Conservation (phyloP, 1,140 invertebrate genomes). For the Mesaphorura yosii region DNA sequence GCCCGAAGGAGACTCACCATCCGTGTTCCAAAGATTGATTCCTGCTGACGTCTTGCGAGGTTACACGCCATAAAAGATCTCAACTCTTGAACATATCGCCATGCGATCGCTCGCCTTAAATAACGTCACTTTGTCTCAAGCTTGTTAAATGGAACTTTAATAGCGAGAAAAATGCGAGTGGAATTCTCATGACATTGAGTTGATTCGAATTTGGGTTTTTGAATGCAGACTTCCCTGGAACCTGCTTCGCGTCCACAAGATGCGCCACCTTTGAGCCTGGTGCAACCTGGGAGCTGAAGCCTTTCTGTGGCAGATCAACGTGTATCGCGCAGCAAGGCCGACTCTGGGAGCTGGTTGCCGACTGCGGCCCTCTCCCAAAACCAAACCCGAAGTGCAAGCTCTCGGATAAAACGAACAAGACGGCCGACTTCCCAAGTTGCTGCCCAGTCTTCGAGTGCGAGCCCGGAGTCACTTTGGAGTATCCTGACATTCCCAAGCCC, state of each 20-base stretch:
- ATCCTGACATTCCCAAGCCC: conserved; percentile 61
- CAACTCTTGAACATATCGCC: neutral
- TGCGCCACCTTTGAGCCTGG: conserved; percentile 69
- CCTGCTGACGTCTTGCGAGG: conserved; percentile 75
- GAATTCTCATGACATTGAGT: too few relatives aligned
- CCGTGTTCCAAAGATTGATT: conserved; percentile 64
- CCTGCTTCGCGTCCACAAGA: conserved; percentile 78
- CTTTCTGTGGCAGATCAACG: conserved; percentile 75
- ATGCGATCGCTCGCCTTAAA: neutral
- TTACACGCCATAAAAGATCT: conserved; percentile 35
- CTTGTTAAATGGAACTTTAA: too few relatives aligned
- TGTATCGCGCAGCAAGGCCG: conserved; percentile 52
- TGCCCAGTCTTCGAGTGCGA: conserved; percentile 76
- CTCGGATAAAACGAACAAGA: conserved; percentile 72
- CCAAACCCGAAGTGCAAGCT: conserved; percentile 77
- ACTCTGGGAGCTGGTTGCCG: conserved; percentile 66
- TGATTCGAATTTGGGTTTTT: too few relatives aligned
- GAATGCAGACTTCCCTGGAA: conserved; percentile 68
- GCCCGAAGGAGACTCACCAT: conserved; percentile 39
- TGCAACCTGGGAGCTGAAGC: conserved; percentile 67
- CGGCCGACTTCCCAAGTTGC: conserved; percentile 68
- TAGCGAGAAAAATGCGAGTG: too few relatives aligned
- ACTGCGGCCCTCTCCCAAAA: conserved; percentile 71
- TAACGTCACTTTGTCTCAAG: neutral
- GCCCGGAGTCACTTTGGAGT: conserved; percentile 66